Conservation (phyloP, 2,113 vertebrate species). For the Marmota flaviventris region DNA sequence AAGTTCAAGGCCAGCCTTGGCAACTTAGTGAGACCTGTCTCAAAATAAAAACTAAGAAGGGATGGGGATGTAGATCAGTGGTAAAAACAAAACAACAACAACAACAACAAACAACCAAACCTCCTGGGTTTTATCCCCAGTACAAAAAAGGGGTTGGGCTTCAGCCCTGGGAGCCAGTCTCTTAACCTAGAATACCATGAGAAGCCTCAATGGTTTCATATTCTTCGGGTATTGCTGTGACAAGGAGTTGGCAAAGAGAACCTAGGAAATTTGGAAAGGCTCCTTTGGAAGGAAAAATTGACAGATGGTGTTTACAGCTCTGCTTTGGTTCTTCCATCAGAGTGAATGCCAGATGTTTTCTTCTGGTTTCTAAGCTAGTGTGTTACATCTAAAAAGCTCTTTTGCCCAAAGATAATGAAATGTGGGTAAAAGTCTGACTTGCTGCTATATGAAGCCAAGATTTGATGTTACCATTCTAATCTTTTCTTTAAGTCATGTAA, state of each 20-base stretch:
- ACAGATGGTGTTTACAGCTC: not conserved
- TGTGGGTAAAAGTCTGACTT: not conserved
- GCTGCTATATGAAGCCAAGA: not conserved
- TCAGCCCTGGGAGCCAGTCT: not conserved
- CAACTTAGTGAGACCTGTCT: too few species aligned
- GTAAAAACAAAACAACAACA: too few species aligned
- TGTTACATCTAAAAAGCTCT: not conserved
- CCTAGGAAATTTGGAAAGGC: not conserved
- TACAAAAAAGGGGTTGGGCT: too few species aligned
- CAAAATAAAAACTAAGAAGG: too few species aligned
- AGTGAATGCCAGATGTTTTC: conserved; percentile 44
- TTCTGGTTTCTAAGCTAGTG: not conserved
- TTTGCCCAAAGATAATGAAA: not conserved
- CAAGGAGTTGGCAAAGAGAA: conserved; percentile 25
- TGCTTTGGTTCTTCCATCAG: not conserved
- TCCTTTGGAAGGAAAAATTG: conserved; percentile 16
- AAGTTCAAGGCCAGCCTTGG: too few species aligned
- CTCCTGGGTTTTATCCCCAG: too few species aligned
- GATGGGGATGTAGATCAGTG: too few species aligned
- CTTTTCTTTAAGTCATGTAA: not conserved
- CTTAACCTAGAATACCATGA: not conserved
- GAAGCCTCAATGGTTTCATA: not conserved
- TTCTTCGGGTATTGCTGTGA: not conserved
- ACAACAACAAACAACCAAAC: too few species aligned
- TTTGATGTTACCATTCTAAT: not conserved